Conservation (phyloP, 2,888 invertebrate species). For the Bellardia pandia region DNA sequence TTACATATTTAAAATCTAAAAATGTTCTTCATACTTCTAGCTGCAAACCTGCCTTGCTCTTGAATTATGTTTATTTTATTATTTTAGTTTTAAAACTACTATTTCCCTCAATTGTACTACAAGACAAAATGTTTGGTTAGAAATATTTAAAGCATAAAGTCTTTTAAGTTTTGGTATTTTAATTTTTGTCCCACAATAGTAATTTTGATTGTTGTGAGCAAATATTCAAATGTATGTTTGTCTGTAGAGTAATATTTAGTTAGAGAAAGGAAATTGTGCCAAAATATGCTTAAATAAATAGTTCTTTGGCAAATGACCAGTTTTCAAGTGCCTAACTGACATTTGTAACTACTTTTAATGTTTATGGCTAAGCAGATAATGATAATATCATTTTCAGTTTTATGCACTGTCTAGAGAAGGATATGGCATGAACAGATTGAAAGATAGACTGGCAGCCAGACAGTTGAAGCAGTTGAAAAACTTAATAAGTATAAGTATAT, state of each 20-base stretch:
- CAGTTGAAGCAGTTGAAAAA: not conserved
- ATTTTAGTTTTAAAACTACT: constrained; percentile 39
- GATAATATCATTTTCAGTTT: constrained; percentile 61
- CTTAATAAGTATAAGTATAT: no score
- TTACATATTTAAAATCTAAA: constrained; percentile 54
- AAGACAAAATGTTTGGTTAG: constrained; percentile 18
- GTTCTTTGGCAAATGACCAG: constrained; percentile 69
- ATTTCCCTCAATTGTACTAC: constrained; percentile 27
- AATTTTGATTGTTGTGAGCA: not conserved
- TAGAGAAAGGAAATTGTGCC: constrained; percentile 2
- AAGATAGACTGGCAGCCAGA: not conserved
- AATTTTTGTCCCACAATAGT: not conserved
- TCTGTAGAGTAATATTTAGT: no score
- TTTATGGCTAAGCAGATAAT: constrained; percentile 64
- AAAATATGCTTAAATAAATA: constrained; percentile 49
- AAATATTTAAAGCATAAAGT: constrained; percentile 24
- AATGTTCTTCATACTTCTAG: not conserved
- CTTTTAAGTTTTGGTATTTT: not conserved
- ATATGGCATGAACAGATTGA: not conserved
- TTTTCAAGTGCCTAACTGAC: constrained; percentile 63
- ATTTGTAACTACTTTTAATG: constrained; percentile 60
- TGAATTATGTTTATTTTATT: not conserved
- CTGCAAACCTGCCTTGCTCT: not conserved
- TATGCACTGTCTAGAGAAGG: not conserved
- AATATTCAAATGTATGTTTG: not conserved